A percentile compares a stretch with the other conserved stretches of the same genome.
These are phyloP conservation scores for Amphipyra berbera DNA, from an alignment of 2,888 invertebrate species.

Conservation along the genomic window DNA sequence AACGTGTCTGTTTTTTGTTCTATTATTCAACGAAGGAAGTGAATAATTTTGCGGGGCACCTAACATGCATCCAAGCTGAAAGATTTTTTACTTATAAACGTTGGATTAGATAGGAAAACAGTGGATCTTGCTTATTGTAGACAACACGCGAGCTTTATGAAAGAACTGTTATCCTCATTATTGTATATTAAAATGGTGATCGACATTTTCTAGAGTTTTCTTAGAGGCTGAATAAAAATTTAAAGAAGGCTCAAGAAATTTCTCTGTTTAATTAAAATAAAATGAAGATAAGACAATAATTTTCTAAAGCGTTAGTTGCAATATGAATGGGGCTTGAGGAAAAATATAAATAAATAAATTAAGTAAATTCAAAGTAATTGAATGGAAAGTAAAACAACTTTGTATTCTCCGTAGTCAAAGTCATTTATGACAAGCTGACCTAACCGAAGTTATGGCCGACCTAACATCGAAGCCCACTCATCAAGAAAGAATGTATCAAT, in stretches of 20 bases:
- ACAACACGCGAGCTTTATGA: conserved; percentile 12
- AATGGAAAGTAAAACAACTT: not conserved
- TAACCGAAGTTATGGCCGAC: conserved; percentile 29
- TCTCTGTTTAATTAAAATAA: too few relatives aligned
- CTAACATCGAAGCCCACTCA: conserved; percentile 30
- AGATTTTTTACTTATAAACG: conserved; percentile 37
- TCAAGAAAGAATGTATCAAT: conserved; percentile 58
- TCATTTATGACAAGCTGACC: conserved; percentile 13
- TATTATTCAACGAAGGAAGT: conserved; percentile 55
- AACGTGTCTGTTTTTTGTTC: conserved; percentile 46
- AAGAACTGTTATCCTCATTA: too few relatives aligned
- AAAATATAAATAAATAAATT: not conserved
- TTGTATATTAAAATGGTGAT: too few relatives aligned
- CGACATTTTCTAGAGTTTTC: too few relatives aligned
- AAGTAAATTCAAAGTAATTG: not conserved
- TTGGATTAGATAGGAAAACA: conserved; percentile 14
- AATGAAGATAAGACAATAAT: too few relatives aligned
- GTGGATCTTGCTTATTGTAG: conserved; percentile 1
- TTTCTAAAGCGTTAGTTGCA: too few relatives aligned
- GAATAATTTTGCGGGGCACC: conserved; percentile 48
- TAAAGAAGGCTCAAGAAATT: too few relatives aligned
- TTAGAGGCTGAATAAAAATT: too few relatives aligned
- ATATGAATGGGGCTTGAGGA: too few relatives aligned
- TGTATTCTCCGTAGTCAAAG: conserved; percentile 3
- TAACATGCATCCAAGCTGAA: conserved; percentile 50